These are phyloP conservation scores for Loriculus beryllinus DNA, from an alignment of 2,797 vertebrate genomes.

Conservation along the genomic window DNA sequence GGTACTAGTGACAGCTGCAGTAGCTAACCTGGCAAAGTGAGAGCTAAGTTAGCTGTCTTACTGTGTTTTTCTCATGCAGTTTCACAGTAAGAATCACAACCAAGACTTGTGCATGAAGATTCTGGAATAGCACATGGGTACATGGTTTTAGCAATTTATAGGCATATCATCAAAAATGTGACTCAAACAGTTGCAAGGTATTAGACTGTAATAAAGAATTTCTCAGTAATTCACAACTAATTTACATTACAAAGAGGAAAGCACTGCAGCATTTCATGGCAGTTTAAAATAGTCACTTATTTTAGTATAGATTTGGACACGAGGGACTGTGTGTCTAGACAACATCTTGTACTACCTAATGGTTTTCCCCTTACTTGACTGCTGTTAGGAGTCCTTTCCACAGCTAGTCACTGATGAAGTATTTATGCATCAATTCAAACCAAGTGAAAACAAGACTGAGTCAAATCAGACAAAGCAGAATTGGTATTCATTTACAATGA, in stretches of 20 bases:
- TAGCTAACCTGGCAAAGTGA: slow-evolving; percentile 37
- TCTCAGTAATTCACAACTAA: neutral
- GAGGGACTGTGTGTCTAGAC: neutral
- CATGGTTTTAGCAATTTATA: neutral
- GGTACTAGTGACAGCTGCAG: slow-evolving; percentile 52
- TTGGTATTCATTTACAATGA: neutral
- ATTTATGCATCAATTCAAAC: neutral
- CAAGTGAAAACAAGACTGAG: neutral
- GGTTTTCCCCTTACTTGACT: neutral
- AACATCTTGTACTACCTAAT: neutral
- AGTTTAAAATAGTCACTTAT: neutral
- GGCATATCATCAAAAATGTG: neutral
- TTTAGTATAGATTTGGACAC: neutral
- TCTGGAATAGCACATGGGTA: neutral
- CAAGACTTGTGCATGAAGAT: neutral
- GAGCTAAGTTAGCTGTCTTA: neutral
- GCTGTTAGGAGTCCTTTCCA: neutral
- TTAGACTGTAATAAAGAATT: neutral
- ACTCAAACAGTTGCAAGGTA: neutral
- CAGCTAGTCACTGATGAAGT: neutral
- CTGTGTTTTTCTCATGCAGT: neutral
- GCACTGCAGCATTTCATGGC: neutral
- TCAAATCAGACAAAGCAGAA: neutral
- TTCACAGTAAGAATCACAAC: neutral
- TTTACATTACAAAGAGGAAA: neutral